phyloP scores from a whole-genome alignment of 2,113 vertebrate genomes.

The Oreochromis aureus region DNA sequence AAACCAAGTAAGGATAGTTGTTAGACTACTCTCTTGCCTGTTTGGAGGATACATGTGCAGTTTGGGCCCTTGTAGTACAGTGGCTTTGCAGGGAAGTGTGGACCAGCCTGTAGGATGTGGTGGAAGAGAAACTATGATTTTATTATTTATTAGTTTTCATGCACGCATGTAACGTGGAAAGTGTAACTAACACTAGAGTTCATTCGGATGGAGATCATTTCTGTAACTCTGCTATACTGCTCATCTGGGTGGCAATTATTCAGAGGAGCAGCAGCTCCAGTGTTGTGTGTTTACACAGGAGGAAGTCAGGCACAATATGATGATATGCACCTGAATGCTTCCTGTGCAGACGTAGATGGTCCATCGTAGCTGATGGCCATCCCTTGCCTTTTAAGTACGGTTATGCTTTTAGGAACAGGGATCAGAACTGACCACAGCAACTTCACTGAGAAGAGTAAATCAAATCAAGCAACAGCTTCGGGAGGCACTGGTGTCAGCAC shows the following conservation, averaged over 20 bases:
- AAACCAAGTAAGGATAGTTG: neutral
- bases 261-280: neutral
- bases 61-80: neutral
- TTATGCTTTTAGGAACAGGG: neutral
- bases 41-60: neutral
- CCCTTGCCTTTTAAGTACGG: neutral
- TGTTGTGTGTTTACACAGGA: neutral
- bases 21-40: neutral
- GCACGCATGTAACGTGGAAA: neutral
- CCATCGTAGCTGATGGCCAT: neutral
- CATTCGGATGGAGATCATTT: neutral
- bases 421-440: constrained; percentile 32
- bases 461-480: constrained; percentile 33
- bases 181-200: neutral
- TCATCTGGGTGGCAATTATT: neutral
- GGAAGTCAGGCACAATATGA: neutral
- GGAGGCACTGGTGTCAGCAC: constrained; percentile 37
- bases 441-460: constrained; percentile 29
- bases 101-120: neutral
- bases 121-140: neutral
- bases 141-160: neutral
- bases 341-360: neutral
- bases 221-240: neutral
- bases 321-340: neutral
- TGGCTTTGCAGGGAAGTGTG: neutral